A percentile compares a stretch with the other conserved stretches of the same genome.
phyloP scores from a whole-genome alignment of 92 coral and sea anemone species.

The Metridium senile region DNA sequence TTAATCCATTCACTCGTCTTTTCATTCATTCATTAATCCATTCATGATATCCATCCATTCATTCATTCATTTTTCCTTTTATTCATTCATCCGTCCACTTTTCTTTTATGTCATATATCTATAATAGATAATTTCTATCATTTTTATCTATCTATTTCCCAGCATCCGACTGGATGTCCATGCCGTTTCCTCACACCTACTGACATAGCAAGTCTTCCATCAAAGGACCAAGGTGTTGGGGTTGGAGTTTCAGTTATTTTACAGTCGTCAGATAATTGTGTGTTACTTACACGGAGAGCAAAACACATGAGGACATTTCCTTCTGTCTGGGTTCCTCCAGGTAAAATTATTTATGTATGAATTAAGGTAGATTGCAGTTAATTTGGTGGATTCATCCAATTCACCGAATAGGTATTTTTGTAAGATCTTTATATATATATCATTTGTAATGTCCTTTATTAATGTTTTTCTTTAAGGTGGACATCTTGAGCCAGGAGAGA shows the following conservation, averaged over 20 bases:
- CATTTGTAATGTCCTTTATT: neutral
- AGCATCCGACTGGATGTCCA: constrained; percentile 93
- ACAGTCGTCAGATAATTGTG: constrained; percentile 80
- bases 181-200: constrained; percentile 85
- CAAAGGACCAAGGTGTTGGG: constrained; percentile 62
- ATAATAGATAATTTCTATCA: neutral
- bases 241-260: constrained; percentile 79
- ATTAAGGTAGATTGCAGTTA: neutral
- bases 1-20: too few species aligned
- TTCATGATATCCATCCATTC: too few species aligned
- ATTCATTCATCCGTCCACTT: too few species aligned
- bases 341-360: constrained; percentile 28
- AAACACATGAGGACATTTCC: constrained; percentile 94
- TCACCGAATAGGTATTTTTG: too few species aligned
- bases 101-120: too few species aligned
- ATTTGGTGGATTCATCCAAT: too few species aligned
- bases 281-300: constrained; percentile 88
- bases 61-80: too few species aligned
- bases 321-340: constrained; percentile 96
- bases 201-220: constrained; percentile 62
- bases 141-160: neutral
- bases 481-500: constrained; percentile 83
- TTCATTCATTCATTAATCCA: too few species aligned
- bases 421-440: too few species aligned
- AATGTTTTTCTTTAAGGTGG: constrained; percentile 65